Percentiles rank a stretch among this genome's conserved stretches.
phyloP scores from a whole-genome alignment of 2,797 vertebrate genomes.

The Nannoperca australis region DNA sequence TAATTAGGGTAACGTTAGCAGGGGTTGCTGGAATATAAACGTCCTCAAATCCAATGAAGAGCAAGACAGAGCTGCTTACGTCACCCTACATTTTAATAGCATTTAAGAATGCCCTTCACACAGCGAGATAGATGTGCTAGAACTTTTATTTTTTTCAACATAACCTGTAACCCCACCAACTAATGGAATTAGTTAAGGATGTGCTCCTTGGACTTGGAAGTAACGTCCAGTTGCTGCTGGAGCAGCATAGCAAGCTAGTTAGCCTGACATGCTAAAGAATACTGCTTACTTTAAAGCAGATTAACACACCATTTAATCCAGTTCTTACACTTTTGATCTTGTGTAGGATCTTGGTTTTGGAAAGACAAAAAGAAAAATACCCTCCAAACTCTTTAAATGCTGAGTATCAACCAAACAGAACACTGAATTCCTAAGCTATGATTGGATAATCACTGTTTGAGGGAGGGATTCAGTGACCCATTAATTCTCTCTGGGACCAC shows the following conservation, averaged over 20 bases:
- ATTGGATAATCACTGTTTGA: neutral
- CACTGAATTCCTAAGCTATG: neutral
- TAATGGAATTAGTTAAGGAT: neutral
- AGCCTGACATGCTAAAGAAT: neutral
- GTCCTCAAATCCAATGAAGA: neutral
- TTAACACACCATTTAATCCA: neutral
- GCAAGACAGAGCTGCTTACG: no score
- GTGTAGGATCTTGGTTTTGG: no score
- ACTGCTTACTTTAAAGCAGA: neutral
- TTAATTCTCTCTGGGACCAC: neutral
- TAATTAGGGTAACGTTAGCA: no score
- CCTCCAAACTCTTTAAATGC: neutral
- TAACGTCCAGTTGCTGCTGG: neutral
- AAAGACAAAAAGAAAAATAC: neutral
- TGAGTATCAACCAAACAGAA: neutral
- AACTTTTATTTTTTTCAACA: neutral
- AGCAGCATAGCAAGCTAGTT: neutral
- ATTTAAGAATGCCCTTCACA: no score
- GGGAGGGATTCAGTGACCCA: neutral
- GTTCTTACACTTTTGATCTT: neutral
- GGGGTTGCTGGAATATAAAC: neutral
- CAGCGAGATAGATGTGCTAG: no score
- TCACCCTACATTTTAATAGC: no score
- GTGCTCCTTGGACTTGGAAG: neutral
- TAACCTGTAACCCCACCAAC: neutral